These are phyloP conservation scores for Eunapius fragilis DNA, from an alignment of 37 sponge, comb jelly and placozoan genomes.

Conservation along the genomic window DNA sequence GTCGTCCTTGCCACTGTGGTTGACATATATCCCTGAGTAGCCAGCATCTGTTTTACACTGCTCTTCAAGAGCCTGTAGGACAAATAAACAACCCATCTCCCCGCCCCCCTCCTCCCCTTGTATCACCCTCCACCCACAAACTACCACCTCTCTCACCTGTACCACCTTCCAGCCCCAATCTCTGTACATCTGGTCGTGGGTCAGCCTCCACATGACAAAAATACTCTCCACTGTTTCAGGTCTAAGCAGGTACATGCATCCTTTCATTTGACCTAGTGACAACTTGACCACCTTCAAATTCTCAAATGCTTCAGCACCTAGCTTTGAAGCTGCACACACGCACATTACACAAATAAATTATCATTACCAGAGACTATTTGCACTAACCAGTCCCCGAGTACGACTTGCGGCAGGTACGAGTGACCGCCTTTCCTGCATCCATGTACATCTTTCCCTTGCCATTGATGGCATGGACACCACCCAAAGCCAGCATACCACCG, in stretches of 20 bases:
- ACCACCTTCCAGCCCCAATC: conserved; percentile 95
- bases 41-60: conserved; percentile 74
- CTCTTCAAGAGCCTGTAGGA: conserved; percentile 82
- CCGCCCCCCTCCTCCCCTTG: not conserved
- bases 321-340: conserved; percentile 61
- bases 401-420: conserved; percentile 76
- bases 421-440: conserved; percentile 66
- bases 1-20: conserved; percentile 68
- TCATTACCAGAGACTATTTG: not conserved
- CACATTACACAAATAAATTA: conserved; percentile 14
- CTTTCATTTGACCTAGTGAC: conserved; percentile 61
- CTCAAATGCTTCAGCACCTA: conserved; percentile 89
- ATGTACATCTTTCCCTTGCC: conserved; percentile 53
- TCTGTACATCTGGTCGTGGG: conserved; percentile 85
- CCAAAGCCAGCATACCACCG: conserved; percentile 90
- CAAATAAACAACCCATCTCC: too few species aligned
- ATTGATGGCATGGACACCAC: conserved; percentile 46
- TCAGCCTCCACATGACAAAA: conserved; percentile 88
- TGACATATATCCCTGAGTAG: conserved; percentile 68
- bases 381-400: conserved; percentile 68
- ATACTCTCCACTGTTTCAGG: conserved; percentile 91
- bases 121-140: not conserved
- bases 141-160: conserved; percentile 45
- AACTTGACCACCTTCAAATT: conserved; percentile 37
- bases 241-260: conserved; percentile 81